Base-by-base conservation (phyloP, 2,888 invertebrate species). In the Agelastica alni region DNA sequence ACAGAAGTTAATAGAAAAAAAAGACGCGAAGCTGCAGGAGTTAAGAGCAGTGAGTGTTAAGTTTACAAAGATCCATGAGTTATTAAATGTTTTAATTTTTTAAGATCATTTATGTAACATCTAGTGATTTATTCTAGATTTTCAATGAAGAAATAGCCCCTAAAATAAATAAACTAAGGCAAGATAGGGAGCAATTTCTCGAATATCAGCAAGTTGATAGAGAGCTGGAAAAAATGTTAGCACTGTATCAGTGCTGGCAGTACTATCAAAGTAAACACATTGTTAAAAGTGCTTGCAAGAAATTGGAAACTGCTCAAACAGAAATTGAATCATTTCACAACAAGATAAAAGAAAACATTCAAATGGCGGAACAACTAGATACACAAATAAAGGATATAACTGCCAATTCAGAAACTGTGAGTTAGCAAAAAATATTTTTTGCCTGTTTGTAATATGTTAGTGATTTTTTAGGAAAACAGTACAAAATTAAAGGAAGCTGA, bases 141-240 rank as follows among this genome's bases (percentile, higher is more conserved):
- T 80, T 90, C 14, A 80, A 76, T 45, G 95, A 97, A 74, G 95
- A 96, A 71, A 89, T 99, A 47, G 85, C 87, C n/a, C 98, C 98
- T 0, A 92, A 88, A 66, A 77, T 98, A 44, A 84, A 88, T 48
- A 93, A 91, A 73, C 77, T 97, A 46, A 88, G 91, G 61, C 86
- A 90, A 58, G 96, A 98, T 72, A 81, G 93, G 31, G 79, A 86
- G 0, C 88, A 89, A 59, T 96, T 89, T 72, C 80, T 93, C 56
- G 93, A 96, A 75, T 96, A 88, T 71, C 93, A 95, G 76, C 88
- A 92, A 69, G 84, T 89, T 1, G 86, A 88, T 43, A 81, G 93
- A 49, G 94, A 97, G 71, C 78, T 95, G 37, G 92, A 95, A 61
- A 89, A 90, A 70, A 81, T 92, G 46, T 85, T 83, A 16, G 85